These are phyloP conservation scores for Pseudopleuronectes americanus DNA, from an alignment of 2,797 vertebrate species.

Conservation along the genomic window DNA sequence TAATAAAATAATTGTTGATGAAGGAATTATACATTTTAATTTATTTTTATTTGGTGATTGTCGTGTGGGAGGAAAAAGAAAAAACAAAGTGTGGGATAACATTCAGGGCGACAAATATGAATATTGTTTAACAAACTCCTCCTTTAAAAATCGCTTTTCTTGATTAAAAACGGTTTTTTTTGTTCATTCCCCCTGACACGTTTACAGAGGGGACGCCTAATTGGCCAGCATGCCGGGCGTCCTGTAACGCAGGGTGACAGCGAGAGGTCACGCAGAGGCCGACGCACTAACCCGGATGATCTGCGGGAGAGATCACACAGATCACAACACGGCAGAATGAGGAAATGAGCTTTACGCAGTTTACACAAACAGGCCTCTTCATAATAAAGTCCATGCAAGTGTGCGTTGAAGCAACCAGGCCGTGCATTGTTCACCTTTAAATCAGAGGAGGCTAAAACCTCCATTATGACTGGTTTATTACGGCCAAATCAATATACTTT, in stretches of 20 bases:
- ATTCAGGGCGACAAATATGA: background rate
- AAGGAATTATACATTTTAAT: slow-evolving; percentile 68
- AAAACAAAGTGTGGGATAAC: background rate
- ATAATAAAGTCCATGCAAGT: slow-evolving; percentile 33
- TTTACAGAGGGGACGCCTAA: slow-evolving; percentile 69
- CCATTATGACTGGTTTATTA: background rate
- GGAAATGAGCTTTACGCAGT: slow-evolving; percentile 44
- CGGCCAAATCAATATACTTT: background rate
- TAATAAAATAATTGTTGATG: slow-evolving; percentile 90
- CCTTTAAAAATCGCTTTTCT: too few relatives aligned
- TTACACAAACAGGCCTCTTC: slow-evolving; percentile 7
- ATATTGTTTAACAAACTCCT: background rate
- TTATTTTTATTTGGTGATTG: slow-evolving; percentile 34
- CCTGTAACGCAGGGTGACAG: slow-evolving; percentile 83
- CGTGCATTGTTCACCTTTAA: background rate
- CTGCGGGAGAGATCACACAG: slow-evolving; percentile 67
- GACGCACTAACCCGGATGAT: slow-evolving; percentile 79
- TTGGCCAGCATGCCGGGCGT: slow-evolving; percentile 78
- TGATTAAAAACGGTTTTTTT: background rate
- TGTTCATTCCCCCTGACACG: slow-evolving; percentile 56
- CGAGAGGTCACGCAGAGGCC: slow-evolving; percentile 84
- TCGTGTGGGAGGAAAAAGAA: background rate
- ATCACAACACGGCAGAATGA: slow-evolving; percentile 70
- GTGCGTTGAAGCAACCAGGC: slow-evolving; percentile 9
- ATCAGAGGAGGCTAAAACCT: background rate